phyloP scores from a whole-genome alignment of 1,140 invertebrate species.

The Drosophila melanica region DNA sequence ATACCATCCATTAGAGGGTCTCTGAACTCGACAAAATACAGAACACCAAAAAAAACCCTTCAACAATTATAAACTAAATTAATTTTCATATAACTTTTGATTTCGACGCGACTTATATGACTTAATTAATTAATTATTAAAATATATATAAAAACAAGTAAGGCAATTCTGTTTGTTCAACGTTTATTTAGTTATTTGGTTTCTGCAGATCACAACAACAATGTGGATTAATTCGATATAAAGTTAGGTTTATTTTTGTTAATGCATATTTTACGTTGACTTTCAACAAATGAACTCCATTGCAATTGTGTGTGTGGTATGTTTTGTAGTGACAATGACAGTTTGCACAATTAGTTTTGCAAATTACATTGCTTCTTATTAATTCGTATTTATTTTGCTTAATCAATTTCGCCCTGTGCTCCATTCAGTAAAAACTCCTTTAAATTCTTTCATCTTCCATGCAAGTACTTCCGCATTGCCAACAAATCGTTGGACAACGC shows the following conservation, averaged over 20 bases:
- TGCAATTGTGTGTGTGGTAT: slow-evolving; percentile 20
- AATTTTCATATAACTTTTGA: too few relatives aligned
- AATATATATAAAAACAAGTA: not conserved
- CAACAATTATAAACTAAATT: too few relatives aligned
- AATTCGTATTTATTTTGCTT: slow-evolving; percentile 2
- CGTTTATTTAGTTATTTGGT: slow-evolving; percentile 59
- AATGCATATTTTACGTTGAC: slow-evolving; percentile 15
- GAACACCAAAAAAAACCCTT: too few relatives aligned
- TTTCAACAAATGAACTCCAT: slow-evolving; percentile 60
- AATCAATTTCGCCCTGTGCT: slow-evolving; percentile 4
- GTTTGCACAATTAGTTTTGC: slow-evolving; percentile 17
- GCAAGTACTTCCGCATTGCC: slow-evolving; percentile 6
- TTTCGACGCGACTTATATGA: too few relatives aligned
- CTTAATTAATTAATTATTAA: too few relatives aligned
- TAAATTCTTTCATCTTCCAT: not conserved
- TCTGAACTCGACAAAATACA: too few relatives aligned
- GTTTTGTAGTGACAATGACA: slow-evolving; percentile 25
- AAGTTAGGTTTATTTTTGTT: slow-evolving; percentile 27
- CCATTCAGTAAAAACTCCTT: not conserved
- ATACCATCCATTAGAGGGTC: too few relatives aligned
- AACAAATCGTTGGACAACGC: not conserved
- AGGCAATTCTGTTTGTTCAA: slow-evolving; percentile 58
- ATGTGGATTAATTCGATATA: slow-evolving; percentile 69
- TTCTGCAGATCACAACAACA: slow-evolving; percentile 80
- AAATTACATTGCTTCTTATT: slow-evolving; percentile 30